These are phyloP conservation scores for Amphilophus citrinellus DNA, from an alignment of 2,113 vertebrate genomes.

Conservation along the genomic window DNA sequence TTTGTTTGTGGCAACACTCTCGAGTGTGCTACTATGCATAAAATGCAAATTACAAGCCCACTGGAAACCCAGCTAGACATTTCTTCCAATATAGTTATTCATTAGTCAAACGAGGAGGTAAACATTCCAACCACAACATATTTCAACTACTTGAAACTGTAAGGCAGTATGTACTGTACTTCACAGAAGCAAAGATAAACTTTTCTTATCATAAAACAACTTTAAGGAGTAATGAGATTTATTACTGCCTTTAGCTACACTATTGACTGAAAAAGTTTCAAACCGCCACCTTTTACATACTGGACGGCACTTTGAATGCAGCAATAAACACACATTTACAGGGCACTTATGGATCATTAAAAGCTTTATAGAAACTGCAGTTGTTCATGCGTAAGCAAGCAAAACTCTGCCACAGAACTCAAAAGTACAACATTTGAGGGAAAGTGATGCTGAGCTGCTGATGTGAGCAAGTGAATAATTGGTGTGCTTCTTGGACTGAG, in stretches of 20 bases:
- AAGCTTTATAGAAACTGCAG: conserved; percentile 36
- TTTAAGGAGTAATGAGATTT: background rate
- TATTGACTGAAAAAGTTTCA: background rate
- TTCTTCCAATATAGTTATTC: conserved; percentile 40
- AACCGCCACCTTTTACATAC: background rate
- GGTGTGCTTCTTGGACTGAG: conserved; percentile 27
- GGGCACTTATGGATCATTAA: conserved; percentile 35
- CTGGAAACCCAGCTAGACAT: conserved; percentile 33
- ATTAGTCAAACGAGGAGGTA: conserved; percentile 38
- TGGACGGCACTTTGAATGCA: conserved; percentile 2
- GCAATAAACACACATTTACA: conserved; percentile 50
- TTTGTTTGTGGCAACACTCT: conserved; percentile 54
- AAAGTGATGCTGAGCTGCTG: conserved; percentile 27
- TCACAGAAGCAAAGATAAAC: background rate
- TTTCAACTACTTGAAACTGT: conserved; percentile 25
- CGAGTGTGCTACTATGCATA: conserved; percentile 23
- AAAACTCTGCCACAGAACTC: conserved; percentile 21
- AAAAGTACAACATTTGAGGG: background rate
- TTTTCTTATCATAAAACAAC: conserved; percentile 2
- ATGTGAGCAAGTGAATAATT: conserved; percentile 57
- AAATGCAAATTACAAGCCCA: conserved; percentile 51
- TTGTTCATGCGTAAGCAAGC: background rate
- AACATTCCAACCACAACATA: conserved; percentile 29
- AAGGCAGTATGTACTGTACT: conserved; percentile 7
- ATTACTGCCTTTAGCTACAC: background rate